Base-by-base conservation (phyloP, 2,888 invertebrate genomes). In the Hemicrepidius hirtus region DNA sequence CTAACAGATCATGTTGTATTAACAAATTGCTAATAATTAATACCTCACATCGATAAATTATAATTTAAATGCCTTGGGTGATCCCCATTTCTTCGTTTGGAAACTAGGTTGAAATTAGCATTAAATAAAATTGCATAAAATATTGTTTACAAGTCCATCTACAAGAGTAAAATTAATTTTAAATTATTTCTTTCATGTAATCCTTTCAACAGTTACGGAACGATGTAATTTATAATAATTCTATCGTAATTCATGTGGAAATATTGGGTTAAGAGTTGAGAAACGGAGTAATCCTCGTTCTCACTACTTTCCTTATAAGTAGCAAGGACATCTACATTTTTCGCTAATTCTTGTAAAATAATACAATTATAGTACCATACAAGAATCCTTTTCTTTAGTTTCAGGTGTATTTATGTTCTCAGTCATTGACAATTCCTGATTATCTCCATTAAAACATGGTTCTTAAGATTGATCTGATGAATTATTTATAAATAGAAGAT, bases 81-180 rank as follows among this genome's bases (percentile, higher is more conserved):
- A 53, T 49, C 40, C 24, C 37, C 12, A 28, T 64, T 64, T 64
- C 35, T 16, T 20, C 49, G 20, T 20, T n/a, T 9, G 32, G 41
- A 44, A 67, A 55, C 44, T 67, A 13, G 67, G 67, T 57, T 20
- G 44, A 13, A 55, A 55, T 57, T 67, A 67, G 28, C 66, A 67
- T 67, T 41, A 21, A 66, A 66, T 66, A 66, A 53, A 66, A 53
- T 65, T 32, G 55, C 55, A 35, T 28, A 21, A 21, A 18, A 21
- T 49, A 21, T 21, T 40, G 13, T 49, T 49, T 49, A 49, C 49
- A 21, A 40, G 55, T 9, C 32, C 12, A 32, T 55, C 32, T 28
- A 35, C 49, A 49, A 0, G 32, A 55, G 32, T 7, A 16, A 55
- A 32, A 55, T 55, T 55, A 55, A 55, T 55, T 55, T 55, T 0